These are phyloP conservation scores for Eunapius fragilis DNA, from an alignment of 37 sponge, comb jelly and placozoan species.

Conservation along the genomic window DNA sequence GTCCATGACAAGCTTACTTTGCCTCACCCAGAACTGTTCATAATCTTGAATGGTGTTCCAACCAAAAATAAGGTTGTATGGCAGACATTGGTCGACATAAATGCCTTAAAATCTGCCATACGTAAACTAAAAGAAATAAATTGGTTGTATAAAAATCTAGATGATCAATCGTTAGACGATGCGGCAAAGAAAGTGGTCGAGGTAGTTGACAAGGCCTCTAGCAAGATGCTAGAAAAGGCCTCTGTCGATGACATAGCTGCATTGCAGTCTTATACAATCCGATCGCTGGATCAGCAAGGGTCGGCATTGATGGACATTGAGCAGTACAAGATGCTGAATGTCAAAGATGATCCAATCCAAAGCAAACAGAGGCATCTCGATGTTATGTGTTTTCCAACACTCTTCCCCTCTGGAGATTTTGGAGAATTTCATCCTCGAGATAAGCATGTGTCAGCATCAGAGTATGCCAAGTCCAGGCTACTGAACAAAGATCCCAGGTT, in stretches of 20 bases:
- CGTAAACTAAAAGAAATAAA: slow-evolving; percentile 37
- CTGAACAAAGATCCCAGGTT: slow-evolving; percentile 52
- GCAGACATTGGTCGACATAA: slow-evolving; percentile 40
- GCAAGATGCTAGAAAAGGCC: too few relatives aligned
- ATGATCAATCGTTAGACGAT: slow-evolving; percentile 37
- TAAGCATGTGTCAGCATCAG: too few relatives aligned
- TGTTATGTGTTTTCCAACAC: slow-evolving; percentile 42
- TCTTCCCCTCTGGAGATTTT: slow-evolving; percentile 61
- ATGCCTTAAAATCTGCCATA: slow-evolving; percentile 27
- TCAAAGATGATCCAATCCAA: too few relatives aligned
- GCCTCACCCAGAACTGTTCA: slow-evolving; percentile 37
- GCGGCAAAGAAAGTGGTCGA: slow-evolving; percentile 55
- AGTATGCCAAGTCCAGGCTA: slow-evolving; percentile 53
- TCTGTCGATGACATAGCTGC: too few relatives aligned
- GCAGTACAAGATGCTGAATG: too few relatives aligned
- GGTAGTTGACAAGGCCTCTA: too few relatives aligned
- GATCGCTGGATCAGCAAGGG: too few relatives aligned
- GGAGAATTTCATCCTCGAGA: slow-evolving; percentile 56
- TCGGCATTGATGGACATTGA: too few relatives aligned
- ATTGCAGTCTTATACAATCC: too few relatives aligned
- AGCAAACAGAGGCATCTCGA: too few relatives aligned
- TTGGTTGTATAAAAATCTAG: slow-evolving; percentile 59
- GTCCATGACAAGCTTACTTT: background rate
- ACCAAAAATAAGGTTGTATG: slow-evolving; percentile 48
- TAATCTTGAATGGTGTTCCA: slow-evolving; percentile 44